These are phyloP conservation scores for Thysanoteuthis rhombus DNA, from an alignment of 2,888 invertebrate species.

Conservation along the genomic window DNA sequence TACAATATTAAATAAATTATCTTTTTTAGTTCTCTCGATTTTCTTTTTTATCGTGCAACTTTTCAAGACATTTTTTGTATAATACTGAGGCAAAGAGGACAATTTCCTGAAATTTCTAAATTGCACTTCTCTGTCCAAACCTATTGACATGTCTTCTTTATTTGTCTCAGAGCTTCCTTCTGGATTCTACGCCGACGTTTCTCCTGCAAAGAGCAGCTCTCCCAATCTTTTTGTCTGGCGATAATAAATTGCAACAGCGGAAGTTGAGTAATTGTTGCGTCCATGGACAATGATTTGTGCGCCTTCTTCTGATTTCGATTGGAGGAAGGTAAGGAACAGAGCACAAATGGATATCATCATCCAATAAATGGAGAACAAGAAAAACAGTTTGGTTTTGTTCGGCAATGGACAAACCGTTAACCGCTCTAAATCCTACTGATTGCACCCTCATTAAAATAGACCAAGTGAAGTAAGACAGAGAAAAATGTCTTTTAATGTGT, in stretches of 20 bases:
- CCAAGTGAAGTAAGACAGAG: too few relatives aligned
- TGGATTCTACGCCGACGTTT: background rate
- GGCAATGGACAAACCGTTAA: background rate
- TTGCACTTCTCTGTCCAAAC: background rate
- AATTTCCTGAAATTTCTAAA: background rate
- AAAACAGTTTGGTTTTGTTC: background rate
- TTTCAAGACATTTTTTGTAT: background rate
- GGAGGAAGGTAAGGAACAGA: background rate
- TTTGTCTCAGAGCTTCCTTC: background rate
- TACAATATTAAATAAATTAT: too few relatives aligned
- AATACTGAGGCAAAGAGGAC: background rate
- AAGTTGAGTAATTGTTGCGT: background rate
- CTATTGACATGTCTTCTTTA: background rate
- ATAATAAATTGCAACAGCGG: background rate
- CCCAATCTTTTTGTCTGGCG: background rate
- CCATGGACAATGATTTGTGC: background rate
- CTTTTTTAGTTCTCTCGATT: too few relatives aligned
- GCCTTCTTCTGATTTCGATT: background rate
- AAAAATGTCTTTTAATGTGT: too few relatives aligned
- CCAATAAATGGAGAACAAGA: background rate
- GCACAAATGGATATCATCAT: background rate
- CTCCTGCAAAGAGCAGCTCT: background rate
- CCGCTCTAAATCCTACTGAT: background rate
- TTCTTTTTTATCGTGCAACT: too few relatives aligned
- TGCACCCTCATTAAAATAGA: too few relatives aligned